A percentile compares a stretch with the other conserved stretches of the same genome.
phyloP scores from a whole-genome alignment of 2,797 vertebrate genomes.

The Steatocranus sp. region DNA sequence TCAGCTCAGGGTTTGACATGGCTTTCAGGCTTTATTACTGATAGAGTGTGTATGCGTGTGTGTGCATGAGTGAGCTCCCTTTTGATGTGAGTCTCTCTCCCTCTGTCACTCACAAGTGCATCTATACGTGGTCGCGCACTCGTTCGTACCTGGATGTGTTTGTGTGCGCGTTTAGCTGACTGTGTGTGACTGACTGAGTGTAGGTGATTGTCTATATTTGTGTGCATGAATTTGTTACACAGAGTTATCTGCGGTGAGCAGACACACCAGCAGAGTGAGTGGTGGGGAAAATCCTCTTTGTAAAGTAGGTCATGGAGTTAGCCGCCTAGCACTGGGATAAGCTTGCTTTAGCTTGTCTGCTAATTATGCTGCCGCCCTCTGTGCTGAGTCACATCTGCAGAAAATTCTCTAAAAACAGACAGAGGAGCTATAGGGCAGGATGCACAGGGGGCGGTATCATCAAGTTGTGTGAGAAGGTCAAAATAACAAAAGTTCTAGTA shows the following conservation, averaged over 20 bases:
- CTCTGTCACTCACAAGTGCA: not conserved
- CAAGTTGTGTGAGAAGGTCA: not conserved
- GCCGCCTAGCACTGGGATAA: constrained; percentile 56
- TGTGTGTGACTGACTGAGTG: not conserved
- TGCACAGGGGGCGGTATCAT: not conserved
- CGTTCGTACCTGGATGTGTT: not conserved
- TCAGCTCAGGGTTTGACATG: constrained; percentile 29
- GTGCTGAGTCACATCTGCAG: constrained; percentile 67
- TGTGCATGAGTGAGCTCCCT: not conserved
- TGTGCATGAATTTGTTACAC: constrained; percentile 47
- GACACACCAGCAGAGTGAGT: constrained; percentile 59
- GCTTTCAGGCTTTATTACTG: constrained; percentile 24
- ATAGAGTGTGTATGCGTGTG: not conserved
- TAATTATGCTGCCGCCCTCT: constrained; percentile 60
- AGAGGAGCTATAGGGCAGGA: not conserved
- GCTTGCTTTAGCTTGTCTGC: constrained; percentile 65
- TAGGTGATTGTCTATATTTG: constrained; percentile 9
- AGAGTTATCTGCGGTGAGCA: constrained; percentile 68
- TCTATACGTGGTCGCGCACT: not conserved
- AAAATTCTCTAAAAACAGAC: constrained; percentile 38
- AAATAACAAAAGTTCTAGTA: not conserved
- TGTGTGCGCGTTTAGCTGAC: not conserved
- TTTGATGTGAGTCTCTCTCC: not conserved
- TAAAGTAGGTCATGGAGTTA: constrained; percentile 79
- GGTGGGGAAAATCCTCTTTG: constrained; percentile 73